Conservation (phyloP, 92 coral and sea anemone genomes). For the Metridium senile region DNA sequence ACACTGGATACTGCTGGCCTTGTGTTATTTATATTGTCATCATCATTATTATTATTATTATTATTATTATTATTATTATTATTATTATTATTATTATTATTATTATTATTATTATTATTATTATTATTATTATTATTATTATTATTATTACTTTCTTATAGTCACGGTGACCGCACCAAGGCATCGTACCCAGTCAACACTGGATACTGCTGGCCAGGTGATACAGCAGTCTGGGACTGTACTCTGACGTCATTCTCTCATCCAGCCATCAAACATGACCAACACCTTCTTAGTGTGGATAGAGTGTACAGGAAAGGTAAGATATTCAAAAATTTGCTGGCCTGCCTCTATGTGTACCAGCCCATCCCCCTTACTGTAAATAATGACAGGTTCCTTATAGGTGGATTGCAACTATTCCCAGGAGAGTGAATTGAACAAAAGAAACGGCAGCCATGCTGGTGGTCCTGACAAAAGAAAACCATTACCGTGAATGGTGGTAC, state of each 20-base stretch:
- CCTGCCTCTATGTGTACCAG: no score
- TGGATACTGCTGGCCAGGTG: constrained; percentile 83
- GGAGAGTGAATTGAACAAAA: no score
- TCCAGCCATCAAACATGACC: constrained; percentile 82
- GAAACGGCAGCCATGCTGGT: no score
- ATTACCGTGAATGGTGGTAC: no score
- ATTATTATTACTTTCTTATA: constrained; percentile 5
- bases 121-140: neutral
- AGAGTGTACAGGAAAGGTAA: constrained; percentile 85
- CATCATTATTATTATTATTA: no score
- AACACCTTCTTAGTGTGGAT: constrained; percentile 68
- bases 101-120: no score
- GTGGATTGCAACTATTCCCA: no score
- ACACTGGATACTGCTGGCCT: constrained; percentile 73
- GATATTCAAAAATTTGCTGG: neutral
- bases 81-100: neutral
- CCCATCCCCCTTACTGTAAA: no score
- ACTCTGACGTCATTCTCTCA: constrained; percentile 80
- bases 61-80: neutral
- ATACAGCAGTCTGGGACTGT: constrained; percentile 90
- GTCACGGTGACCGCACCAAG: constrained; percentile 94
- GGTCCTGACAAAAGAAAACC: no score
- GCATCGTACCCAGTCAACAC: constrained; percentile 38
- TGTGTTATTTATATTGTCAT: no score
- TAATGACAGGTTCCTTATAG: no score